A percentile compares a stretch with the other conserved stretches of the same genome.
Evolutionary conservation across 2,797 vertebrate genomes (phyloP).

Genomic region (Manis javanica): DNA sequence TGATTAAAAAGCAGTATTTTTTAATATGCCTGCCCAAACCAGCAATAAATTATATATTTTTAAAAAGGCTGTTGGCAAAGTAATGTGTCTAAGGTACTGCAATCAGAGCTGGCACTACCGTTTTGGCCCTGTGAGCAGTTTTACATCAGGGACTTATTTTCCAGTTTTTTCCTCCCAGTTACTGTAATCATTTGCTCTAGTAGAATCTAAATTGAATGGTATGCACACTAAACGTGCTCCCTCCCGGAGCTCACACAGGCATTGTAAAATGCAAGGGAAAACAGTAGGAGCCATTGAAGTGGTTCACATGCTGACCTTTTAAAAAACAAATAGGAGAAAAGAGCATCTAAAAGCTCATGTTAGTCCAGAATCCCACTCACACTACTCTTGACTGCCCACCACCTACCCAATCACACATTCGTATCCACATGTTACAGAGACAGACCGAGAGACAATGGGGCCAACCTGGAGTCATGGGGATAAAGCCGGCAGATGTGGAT

Average conservation of each 20-base stretch:
- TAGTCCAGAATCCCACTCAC: slow-evolving; percentile 31
- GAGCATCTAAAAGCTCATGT: slow-evolving; percentile 66
- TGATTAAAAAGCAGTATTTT: slow-evolving; percentile 56
- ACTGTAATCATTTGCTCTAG: slow-evolving; percentile 84
- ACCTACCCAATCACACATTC: background rate
- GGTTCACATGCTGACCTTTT: slow-evolving; percentile 81
- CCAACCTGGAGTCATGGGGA: background rate
- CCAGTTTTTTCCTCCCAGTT: slow-evolving; percentile 82
- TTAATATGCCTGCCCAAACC: slow-evolving; percentile 77
- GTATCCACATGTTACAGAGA: background rate
- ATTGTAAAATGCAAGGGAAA: slow-evolving; percentile 83
- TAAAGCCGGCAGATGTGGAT: background rate
- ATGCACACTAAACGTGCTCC: slow-evolving; percentile 82
- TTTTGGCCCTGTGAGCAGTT: slow-evolving; percentile 86
- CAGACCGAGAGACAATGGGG: background rate
- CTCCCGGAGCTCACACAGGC: slow-evolving; percentile 80
- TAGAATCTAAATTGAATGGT: slow-evolving; percentile 85
- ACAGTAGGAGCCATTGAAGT: slow-evolving; percentile 83
- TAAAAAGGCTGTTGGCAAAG: slow-evolving; percentile 80
- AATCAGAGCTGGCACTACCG: slow-evolving; percentile 89
- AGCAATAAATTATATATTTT: slow-evolving; percentile 81
- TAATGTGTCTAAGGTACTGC: slow-evolving; percentile 81
- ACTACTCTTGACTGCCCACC: background rate
- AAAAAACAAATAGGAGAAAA: slow-evolving; percentile 74
- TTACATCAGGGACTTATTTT: slow-evolving; percentile 89